Evolutionary conservation across 2,113 vertebrate genomes (phyloP), one percentile per base, ranked within the genome.

Genomic region (Gallinago undulata): DNA sequence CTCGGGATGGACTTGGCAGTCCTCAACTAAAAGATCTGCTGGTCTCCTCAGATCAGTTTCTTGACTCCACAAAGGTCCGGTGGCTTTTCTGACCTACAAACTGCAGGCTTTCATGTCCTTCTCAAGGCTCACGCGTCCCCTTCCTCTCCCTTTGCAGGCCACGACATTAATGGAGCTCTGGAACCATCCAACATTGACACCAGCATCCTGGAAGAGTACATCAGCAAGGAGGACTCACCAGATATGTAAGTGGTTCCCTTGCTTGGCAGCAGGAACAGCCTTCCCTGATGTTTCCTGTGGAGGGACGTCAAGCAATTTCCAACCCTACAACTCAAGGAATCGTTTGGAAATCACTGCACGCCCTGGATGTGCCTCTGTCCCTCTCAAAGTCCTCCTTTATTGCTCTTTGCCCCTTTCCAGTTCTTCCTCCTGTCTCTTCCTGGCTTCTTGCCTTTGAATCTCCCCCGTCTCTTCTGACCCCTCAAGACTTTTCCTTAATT

Each of bases 151-250:
- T 95, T 91, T 23, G 2, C 97, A 99, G 99, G 99, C 98, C 99
- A 99, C 87, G 99, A 99, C 98, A 99, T 99, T 98, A 99, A 98
- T 96, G 99, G 99, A 83, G 99, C 99, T 97, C 98, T 99, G 98
- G 99, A 99, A 94, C 98, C 99, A 81, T 98, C 98, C 70, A 99
- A 99, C 98, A 99, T 99, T 8, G 99, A 99, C 98, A 99, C 99
- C 66, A 99, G 99, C 98, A 99, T 99, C 97, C 98, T 99, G 98
- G 99, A 99, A 97, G 99, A 99, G 96, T 99, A 99, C 97, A 99
- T 99, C 98, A 99, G 99, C 98, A 99, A 99, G 98, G 99, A 99
- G 94, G 99, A 99, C 95, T 99, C 99, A 59, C 97, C 99, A 13
- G 99, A 99, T 96, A 99, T 99, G 99, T 99, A 97, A 99, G 99